Evolutionary conservation across 2,113 vertebrate species (phyloP), one percentile per base, ranked within the genome.

Genomic region (Microtus ochrogaster): DNA sequence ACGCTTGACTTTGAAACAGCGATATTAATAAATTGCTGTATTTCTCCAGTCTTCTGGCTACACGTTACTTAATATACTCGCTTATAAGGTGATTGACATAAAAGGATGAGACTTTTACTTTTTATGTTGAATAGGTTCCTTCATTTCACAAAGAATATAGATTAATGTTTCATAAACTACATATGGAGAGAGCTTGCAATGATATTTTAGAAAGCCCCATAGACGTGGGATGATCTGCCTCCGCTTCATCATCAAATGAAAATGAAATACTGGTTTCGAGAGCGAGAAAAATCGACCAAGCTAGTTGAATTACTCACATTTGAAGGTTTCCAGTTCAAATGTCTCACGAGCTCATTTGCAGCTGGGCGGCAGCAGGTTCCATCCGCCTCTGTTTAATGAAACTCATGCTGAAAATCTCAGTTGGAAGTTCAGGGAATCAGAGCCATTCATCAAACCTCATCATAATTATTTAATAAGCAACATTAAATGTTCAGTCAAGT

Each of bases 381-480:
- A 98, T 90, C 84, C 96, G 96, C 36, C 87, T 98, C 98, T 98
- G 95, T 98, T 97, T 98, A 98, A 98, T 98, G 98, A 98, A 98
- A 96, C 97, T 98, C 98, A 97, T 73, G 98, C 98, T 98, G 98
- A 97, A 98, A 98, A 98, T 98, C 98, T 98, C 98, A 97, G 98
- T 97, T 98, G 98, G 98, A 98, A 98, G 97, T 98, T 98, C 96
- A 93, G 97, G 88, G 97, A 98, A 98, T 98, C 98, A 94, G 95
- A 96, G 95, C 93, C 93, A 98, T 98, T 98, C 92, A 98, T 98
- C 97, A 98, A 96, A 97, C 96, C 91, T 97, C 97, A 55, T 98
- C 98, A 98, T 98, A 98, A 98, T 98, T 99, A 98, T 99, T 99
- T 99, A 98, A 98, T 98, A 98, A 98, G 98, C 81, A 98, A 97